These are phyloP conservation scores for Melieria picta DNA, from an alignment of 2,888 invertebrate species.

Conservation along the genomic window DNA sequence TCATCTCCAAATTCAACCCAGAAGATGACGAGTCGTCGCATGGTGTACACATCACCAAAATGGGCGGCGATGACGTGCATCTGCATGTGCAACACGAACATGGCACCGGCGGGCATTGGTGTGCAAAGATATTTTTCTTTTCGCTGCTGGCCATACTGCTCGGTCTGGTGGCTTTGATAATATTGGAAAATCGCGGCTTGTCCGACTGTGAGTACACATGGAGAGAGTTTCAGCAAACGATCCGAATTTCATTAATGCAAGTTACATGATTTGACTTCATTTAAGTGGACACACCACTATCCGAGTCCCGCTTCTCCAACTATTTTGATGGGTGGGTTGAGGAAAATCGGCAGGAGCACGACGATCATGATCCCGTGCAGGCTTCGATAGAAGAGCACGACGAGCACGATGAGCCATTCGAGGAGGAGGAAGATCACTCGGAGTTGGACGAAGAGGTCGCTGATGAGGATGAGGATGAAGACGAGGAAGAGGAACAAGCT, in stretches of 20 bases:
- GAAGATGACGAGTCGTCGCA: constrained; percentile 64
- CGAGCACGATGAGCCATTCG: constrained; percentile 57
- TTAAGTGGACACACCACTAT: constrained; percentile 71
- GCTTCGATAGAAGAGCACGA: constrained; percentile 61
- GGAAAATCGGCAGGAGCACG: constrained; percentile 62
- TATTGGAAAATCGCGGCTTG: constrained; percentile 81
- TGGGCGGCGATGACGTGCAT: constrained; percentile 75
- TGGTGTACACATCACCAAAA: constrained; percentile 64
- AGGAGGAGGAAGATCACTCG: constrained; percentile 54
- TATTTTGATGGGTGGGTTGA: constrained; percentile 82
- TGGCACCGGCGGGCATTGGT: constrained; percentile 84
- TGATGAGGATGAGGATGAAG: constrained; percentile 54
- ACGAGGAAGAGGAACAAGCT: constrained; percentile 62
- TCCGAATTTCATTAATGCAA: too few species aligned
- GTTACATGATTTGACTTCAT: constrained; percentile 13
- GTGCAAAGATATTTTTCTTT: constrained; percentile 86
- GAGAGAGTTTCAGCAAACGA: too few species aligned
- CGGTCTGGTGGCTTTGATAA: constrained; percentile 80
- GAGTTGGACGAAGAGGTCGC: constrained; percentile 52
- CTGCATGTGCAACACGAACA: constrained; percentile 82
- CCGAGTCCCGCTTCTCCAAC: constrained; percentile 78
- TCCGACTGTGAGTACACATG: constrained; percentile 75
- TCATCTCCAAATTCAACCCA: too few species aligned
- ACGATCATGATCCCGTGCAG: constrained; percentile 58
- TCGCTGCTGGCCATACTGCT: constrained; percentile 76